phyloP scores from a whole-genome alignment of 1,140 invertebrate genomes.

The Danaus plexippus region DNA sequence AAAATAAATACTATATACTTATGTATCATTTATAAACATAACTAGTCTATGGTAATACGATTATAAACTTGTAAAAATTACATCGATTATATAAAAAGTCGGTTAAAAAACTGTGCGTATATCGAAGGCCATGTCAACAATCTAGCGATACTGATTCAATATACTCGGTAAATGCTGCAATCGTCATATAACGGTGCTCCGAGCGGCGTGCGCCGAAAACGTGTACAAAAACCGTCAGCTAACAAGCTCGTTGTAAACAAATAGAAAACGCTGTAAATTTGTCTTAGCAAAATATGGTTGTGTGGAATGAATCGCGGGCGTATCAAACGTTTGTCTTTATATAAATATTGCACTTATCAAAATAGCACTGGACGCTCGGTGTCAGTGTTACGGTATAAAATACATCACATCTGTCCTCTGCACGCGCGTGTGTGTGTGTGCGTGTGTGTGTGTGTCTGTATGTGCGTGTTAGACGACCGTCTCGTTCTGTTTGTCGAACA shows the following conservation, averaged over 20 bases:
- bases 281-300: slow-evolving; percentile 57
- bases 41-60: slow-evolving; percentile 23
- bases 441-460: not conserved
- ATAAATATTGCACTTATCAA: slow-evolving; percentile 25
- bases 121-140: slow-evolving; percentile 20
- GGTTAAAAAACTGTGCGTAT: slow-evolving; percentile 36
- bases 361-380: slow-evolving; percentile 14
- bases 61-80: slow-evolving; percentile 40
- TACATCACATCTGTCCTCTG: slow-evolving; percentile 20
- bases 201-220: not conserved
- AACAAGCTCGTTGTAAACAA: slow-evolving; percentile 42
- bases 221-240: not conserved
- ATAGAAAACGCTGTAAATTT: slow-evolving; percentile 44
- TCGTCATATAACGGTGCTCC: not conserved
- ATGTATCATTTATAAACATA: slow-evolving; percentile 13
- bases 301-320: slow-evolving; percentile 52
- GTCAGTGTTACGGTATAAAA: slow-evolving; percentile 9
- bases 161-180: slow-evolving; percentile 12
- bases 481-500: slow-evolving; percentile 62
- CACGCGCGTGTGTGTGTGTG: slow-evolving; percentile 1
- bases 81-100: slow-evolving; percentile 25
- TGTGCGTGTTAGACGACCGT: slow-evolving; percentile 48
- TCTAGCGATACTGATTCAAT: slow-evolving; percentile 15
- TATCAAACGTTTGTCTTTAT: slow-evolving; percentile 33
- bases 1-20: slow-evolving; percentile 20